These are phyloP conservation scores for Luffia ferchaultella DNA, from an alignment of 2,888 invertebrate species.

Conservation along the genomic window DNA sequence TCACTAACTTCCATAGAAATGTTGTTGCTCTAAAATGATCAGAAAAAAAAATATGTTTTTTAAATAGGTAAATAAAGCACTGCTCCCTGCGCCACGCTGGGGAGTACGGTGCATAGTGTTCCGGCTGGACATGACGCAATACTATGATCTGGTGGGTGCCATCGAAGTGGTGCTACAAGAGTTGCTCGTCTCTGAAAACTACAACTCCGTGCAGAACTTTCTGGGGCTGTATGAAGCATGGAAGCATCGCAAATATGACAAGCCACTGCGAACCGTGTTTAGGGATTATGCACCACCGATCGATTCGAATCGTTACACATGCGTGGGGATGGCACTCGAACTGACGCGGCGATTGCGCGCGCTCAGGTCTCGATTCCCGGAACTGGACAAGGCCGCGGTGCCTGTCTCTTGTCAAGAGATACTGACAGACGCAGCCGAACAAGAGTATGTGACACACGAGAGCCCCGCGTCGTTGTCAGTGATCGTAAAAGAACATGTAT, in stretches of 20 bases:
- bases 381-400: conserved; percentile 56
- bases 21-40: no score
- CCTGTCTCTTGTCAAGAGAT: conserved; percentile 83
- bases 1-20: no score
- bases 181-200: conserved; percentile 75
- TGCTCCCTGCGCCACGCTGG: conserved; percentile 16
- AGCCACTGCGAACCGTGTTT: conserved; percentile 70
- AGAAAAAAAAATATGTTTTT: no score
- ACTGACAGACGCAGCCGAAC: conserved; percentile 54
- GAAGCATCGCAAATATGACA: conserved; percentile 65
- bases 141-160: conserved; percentile 73
- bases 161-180: conserved; percentile 77
- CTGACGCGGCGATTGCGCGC: conserved; percentile 66
- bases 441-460: conserved; percentile 51
- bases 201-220: conserved; percentile 81
- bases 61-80: no score
- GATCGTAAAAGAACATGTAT: conserved; percentile 79
- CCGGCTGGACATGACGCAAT: conserved; percentile 68
- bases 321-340: conserved; percentile 80
- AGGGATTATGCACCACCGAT: conserved; percentile 74
- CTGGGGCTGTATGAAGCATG: conserved; percentile 63
- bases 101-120: conserved; percentile 16
- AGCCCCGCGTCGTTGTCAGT: conserved; percentile 47
- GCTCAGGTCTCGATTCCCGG: conserved; percentile 64
- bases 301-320: conserved; percentile 75